Evolutionary conservation across 2,113 vertebrate species (phyloP).

Genomic region (Pseudopipra pipra): DNA sequence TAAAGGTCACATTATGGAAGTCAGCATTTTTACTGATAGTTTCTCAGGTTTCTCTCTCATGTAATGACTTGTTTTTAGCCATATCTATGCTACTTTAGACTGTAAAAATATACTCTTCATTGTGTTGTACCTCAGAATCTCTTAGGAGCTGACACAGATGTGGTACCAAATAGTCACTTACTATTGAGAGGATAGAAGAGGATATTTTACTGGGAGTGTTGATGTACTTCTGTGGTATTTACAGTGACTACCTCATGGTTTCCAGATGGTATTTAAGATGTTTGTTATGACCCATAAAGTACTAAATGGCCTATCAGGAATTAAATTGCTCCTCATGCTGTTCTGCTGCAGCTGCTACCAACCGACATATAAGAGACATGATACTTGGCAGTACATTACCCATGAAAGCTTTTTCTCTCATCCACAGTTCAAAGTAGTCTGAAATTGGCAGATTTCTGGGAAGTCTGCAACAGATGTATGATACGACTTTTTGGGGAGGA

Average conservation of each 20-base stretch:
- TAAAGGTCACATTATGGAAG: background rate
- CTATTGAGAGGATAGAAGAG: background rate
- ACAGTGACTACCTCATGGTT: background rate
- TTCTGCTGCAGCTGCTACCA: background rate
- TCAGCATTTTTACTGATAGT: background rate
- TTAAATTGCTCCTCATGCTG: background rate
- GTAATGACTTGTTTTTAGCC: background rate
- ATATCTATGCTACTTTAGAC: background rate
- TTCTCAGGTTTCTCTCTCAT: background rate
- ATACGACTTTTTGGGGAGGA: background rate
- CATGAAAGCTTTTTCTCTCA: background rate
- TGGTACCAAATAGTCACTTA: background rate
- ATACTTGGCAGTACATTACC: background rate
- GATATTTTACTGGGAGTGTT: background rate
- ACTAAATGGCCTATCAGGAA: background rate
- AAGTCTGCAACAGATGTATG: background rate
- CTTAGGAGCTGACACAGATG: background rate
- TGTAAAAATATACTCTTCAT: background rate
- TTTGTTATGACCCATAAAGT: slow-evolving; percentile 7
- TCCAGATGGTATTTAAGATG: slow-evolving; percentile 10
- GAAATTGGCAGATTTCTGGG: background rate
- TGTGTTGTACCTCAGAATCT: background rate
- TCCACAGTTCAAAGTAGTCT: background rate
- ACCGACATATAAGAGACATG: background rate
- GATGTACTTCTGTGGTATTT: background rate